Conservation (phyloP, 1,140 invertebrate species). For the Mamestra configurata region DNA sequence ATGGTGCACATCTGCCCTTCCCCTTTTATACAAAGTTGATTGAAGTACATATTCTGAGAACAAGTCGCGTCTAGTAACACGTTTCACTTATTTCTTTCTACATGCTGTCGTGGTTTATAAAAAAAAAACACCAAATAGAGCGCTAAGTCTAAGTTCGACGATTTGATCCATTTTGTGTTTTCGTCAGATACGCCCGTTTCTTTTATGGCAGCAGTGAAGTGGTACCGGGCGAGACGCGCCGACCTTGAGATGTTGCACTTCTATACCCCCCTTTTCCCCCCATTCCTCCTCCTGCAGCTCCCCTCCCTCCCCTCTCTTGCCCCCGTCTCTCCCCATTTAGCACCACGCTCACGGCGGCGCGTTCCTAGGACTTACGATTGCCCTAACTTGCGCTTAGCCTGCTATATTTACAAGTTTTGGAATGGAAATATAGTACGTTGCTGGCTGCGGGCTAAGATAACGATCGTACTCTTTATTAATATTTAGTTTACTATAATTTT, state of each 20-base stretch:
- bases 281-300: not conserved
- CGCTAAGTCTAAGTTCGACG: no score
- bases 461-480: constrained; percentile 1
- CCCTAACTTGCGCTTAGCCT: constrained; percentile 51
- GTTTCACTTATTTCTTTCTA: no score
- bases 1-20: no score
- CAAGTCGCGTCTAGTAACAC: no score
- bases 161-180: no score
- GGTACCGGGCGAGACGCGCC: constrained; percentile 55
- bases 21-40: no score
- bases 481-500: not conserved
- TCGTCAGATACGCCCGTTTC: no score
- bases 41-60: no score
- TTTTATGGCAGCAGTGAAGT: not conserved
- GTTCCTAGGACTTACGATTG: constrained; percentile 47
- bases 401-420: constrained; percentile 43
- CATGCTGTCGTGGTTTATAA: no score
- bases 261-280: constrained; percentile 34
- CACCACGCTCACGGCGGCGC: constrained; percentile 55
- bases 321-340: constrained; percentile 41
- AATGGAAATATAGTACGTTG: constrained; percentile 32
- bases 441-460: not conserved
- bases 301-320: constrained; percentile 22
- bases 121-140: no score
- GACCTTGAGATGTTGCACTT: constrained; percentile 75